A percentile compares a stretch with the other conserved stretches of the same genome.
phyloP scores from a whole-genome alignment of 2,113 vertebrate species.

The Thryonomys swinderianus region DNA sequence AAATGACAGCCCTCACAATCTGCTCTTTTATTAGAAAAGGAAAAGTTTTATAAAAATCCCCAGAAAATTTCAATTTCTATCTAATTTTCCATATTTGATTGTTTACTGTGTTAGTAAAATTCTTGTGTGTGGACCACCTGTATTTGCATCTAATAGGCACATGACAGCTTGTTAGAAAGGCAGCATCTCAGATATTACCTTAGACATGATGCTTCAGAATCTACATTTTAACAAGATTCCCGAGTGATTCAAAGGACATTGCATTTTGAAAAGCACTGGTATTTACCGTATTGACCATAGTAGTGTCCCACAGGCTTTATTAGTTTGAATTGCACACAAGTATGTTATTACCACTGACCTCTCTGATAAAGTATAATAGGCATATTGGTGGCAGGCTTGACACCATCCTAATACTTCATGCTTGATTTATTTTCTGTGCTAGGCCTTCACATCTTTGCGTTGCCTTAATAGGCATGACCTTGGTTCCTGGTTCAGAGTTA shows the following conservation, averaged over 20 bases:
- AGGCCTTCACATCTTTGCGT: background rate
- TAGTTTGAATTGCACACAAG: background rate
- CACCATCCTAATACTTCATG: background rate
- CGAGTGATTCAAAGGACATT: background rate
- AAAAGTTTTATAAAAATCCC: background rate
- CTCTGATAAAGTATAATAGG: background rate
- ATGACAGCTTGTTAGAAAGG: background rate
- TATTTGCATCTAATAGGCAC: too few relatives aligned
- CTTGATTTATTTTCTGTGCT: background rate
- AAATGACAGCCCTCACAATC: background rate
- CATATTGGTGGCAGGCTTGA: background rate
- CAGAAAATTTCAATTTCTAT: background rate
- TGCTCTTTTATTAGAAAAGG: background rate
- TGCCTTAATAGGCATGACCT: background rate
- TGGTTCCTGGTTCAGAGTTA: background rate
- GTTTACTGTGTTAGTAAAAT: background rate
- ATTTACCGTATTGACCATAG: background rate
- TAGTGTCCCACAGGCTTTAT: background rate
- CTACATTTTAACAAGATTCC: background rate
- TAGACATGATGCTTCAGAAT: background rate
- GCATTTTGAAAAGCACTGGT: background rate
- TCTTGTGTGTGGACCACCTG: background rate
- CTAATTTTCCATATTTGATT: background rate
- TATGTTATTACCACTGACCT: background rate
- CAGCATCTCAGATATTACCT: background rate